Percentiles rank a stretch among this genome's conserved stretches.
Conservation (phyloP, 2,888 invertebrate species). For the Geophilus truncorum region DNA sequence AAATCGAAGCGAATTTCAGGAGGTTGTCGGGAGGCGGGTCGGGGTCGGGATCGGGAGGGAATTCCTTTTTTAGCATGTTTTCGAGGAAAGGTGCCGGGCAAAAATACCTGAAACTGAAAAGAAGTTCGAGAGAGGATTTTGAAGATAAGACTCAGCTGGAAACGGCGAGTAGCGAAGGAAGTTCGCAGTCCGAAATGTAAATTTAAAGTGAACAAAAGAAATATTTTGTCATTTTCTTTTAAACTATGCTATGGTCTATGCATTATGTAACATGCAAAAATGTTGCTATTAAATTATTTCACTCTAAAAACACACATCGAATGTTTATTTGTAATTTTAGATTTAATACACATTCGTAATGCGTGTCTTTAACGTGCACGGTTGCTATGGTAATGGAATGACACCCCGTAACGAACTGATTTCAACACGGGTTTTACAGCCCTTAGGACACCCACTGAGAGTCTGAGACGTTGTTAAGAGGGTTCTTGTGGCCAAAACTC, state of each 20-base stretch:
- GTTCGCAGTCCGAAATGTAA: not conserved
- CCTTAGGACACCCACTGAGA: not conserved
- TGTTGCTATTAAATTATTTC: too few species aligned
- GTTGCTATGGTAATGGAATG: not conserved
- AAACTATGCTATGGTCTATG: too few species aligned
- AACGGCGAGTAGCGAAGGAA: not conserved
- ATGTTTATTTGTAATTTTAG: too few species aligned
- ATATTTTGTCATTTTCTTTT: not conserved
- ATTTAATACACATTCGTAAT: too few species aligned
- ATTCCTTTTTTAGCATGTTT: not conserved
- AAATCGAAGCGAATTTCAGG: not conserved
- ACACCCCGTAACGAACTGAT: not conserved
- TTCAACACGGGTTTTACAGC: not conserved
- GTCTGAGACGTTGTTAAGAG: too few species aligned
- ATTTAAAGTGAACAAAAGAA: not conserved
- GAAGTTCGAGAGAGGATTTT: not conserved
- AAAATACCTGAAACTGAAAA: not conserved
- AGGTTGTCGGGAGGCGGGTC: not conserved
- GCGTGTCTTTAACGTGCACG: not conserved
- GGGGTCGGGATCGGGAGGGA: not conserved
- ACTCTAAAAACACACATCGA: too few species aligned
- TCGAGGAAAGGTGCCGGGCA: not conserved
- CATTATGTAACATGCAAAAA: not conserved
- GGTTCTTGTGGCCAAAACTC: too few species aligned
- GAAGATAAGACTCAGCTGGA: not conserved